Conservation (phyloP, 1,140 invertebrate genomes). For the Oreohelix idahoensis region DNA sequence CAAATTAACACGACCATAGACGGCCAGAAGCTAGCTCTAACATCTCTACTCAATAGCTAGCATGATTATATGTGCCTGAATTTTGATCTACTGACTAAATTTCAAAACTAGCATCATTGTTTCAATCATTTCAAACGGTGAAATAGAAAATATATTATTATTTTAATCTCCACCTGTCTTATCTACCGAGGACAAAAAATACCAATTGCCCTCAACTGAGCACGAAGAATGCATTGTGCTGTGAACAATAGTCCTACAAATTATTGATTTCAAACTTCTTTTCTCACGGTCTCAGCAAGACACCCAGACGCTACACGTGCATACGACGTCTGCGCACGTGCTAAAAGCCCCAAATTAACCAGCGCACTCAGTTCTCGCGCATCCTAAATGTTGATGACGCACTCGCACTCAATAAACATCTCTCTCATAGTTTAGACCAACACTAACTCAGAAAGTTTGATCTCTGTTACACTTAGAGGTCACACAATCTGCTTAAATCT, state of each 20-base stretch:
- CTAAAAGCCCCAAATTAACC: constrained; percentile 32
- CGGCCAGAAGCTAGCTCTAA: no score
- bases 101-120: no score
- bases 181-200: no score
- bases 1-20: no score
- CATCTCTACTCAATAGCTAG: no score
- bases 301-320: constrained; percentile 1
- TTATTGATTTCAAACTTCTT: background rate
- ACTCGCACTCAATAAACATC: no score
- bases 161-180: no score
- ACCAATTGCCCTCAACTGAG: no score
- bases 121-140: no score
- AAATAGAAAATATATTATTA: no score
- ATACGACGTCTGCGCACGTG: background rate
- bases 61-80: no score
- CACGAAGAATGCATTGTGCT: background rate
- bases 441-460: background rate
- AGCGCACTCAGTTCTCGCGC: background rate
- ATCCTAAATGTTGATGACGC: background rate
- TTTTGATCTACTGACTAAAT: no score
- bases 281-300: constrained; percentile 19
- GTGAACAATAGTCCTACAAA: background rate
- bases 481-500: background rate
- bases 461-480: background rate
- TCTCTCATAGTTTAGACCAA: background rate